Evolutionary conservation across 2,888 invertebrate genomes (phyloP), one percentile per base, ranked within the genome.

Genomic region (Spatulosminthurus flaviceps): DNA sequence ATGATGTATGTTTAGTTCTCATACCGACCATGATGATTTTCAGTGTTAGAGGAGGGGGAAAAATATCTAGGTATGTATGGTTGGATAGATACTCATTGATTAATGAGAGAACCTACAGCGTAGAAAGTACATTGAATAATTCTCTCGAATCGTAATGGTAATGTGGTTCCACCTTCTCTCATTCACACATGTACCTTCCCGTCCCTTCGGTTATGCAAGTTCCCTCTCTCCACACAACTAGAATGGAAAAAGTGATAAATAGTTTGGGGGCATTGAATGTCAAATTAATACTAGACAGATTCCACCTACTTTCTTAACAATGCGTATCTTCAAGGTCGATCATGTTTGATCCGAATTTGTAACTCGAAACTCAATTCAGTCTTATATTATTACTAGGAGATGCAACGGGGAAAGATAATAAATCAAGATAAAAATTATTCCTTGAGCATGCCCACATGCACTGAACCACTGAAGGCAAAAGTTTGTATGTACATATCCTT

Each of bases 41-140:
- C 16, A 51, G 24, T 22, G 64, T 26, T 24, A 24, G 64, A 64
- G 64, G 24, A 4, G 13, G 24, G 64, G 64, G 24, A 22, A 24
- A n/a, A 34, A 34, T 9, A 34, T 34, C 4, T 51, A 51, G 19
- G 16, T 19, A 16, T 51, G 51, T 13, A 51, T n/a, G n/a, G n/a
- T n/a, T n/a, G n/a, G n/a, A 19, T 19, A 51, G 51, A 51, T 51
- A 16, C n/a, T 51, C 51, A 51, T 64, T 72, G 72, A 72, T 72
- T 72, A 72, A 72, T 72, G 72, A 43, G n/a, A 43, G 51, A 72
- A 72, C 72, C 72, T 72, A 72, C 72, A 42, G 72, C 72, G 43
- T 34, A 16, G 43, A 43, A 42, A 16, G 41, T 34, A 41, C 21
- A 43, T n/a, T 41, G 71, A 71, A 71, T 71, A 21, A 19, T 64